Conservation (phyloP, 2,888 invertebrate species). For the Protonemura montana region DNA sequence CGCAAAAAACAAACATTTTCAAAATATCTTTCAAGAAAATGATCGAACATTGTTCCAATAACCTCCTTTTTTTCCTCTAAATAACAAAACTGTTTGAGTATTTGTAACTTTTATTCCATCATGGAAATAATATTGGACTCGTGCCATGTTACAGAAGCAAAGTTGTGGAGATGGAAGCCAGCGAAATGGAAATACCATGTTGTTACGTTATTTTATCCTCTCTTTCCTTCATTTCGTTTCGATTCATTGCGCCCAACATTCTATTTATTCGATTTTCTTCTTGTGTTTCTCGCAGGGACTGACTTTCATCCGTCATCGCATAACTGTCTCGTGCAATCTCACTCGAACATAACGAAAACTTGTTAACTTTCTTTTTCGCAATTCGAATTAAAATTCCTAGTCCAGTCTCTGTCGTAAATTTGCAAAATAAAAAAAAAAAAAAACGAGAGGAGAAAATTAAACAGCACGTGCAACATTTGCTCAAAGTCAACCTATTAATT, state of each 20-base stretch:
- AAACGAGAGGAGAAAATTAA: not conserved
- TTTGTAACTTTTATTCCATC: not conserved
- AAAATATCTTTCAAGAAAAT: not conserved
- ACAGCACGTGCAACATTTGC: not conserved
- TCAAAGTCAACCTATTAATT: not conserved
- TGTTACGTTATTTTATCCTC: slow-evolving; percentile 8
- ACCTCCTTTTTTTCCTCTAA: not conserved
- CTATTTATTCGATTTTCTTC: not conserved
- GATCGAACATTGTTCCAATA: not conserved
- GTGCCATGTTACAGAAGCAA: not conserved
- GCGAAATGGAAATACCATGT: slow-evolving; percentile 40
- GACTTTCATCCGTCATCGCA: not conserved
- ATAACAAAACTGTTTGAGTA: not conserved
- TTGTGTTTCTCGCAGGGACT: not conserved
- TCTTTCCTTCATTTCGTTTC: slow-evolving; percentile 16
- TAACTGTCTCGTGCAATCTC: not conserved
- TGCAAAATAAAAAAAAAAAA: not conserved
- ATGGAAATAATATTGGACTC: not conserved
- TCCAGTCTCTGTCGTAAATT: not conserved
- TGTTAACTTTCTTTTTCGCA: not conserved
- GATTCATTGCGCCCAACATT: slow-evolving; percentile 21
- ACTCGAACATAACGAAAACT: not conserved
- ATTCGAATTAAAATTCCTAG: not conserved
- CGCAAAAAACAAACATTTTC: not conserved
- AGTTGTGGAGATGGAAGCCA: slow-evolving; percentile 18